Percentiles rank a stretch among this genome's conserved stretches.
Conservation (phyloP, 2,113 vertebrate genomes). For the Channa argus region DNA sequence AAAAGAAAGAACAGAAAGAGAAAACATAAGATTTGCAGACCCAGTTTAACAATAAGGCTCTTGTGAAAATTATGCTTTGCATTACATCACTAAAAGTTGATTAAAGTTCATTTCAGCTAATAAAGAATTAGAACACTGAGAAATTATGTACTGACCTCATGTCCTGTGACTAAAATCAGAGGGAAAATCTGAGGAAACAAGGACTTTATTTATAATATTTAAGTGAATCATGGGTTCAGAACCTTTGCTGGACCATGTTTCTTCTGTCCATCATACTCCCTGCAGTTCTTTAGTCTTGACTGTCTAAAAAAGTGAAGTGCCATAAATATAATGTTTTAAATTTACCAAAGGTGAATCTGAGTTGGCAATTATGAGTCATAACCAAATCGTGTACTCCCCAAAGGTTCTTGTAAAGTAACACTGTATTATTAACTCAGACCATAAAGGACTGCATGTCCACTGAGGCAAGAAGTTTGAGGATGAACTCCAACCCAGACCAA, state of each 20-base stretch:
- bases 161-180: background rate
- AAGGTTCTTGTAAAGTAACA: background rate
- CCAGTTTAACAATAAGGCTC: too few relatives aligned
- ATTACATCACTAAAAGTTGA: too few relatives aligned
- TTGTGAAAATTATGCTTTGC: too few relatives aligned
- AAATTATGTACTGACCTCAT: background rate
- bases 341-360: background rate
- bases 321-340: background rate
- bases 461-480: conserved; percentile 2
- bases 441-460: background rate
- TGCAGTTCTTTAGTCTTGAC: background rate
- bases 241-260: background rate
- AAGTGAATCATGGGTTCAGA: background rate
- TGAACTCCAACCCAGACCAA: conserved; percentile 5
- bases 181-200: background rate
- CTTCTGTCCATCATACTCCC: background rate
- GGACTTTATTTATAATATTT: background rate
- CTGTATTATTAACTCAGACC: background rate
- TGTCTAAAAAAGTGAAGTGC: background rate
- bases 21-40: background rate
- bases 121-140: too few relatives aligned
- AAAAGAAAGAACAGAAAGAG: too few relatives aligned
- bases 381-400: background rate
- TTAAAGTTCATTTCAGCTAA: too few relatives aligned
- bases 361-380: background rate